phyloP scores from a whole-genome alignment of 2,888 invertebrate species.

The Hyles lineata region DNA sequence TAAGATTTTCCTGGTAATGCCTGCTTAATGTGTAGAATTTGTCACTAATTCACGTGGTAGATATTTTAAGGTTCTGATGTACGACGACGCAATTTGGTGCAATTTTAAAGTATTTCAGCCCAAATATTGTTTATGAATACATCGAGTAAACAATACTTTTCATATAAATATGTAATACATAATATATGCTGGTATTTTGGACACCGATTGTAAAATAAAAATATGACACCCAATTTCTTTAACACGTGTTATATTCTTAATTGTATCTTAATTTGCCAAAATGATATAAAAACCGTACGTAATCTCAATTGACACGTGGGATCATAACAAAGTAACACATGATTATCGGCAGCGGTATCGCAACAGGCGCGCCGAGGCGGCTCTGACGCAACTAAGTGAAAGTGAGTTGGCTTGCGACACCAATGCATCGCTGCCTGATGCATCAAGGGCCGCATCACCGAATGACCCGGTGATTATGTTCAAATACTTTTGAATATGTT shows the following conservation, averaged over 20 bases:
- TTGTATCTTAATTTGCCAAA: neutral
- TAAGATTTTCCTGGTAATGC: too few species aligned
- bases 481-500: constrained; percentile 1
- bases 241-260: neutral
- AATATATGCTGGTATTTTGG: too few species aligned
- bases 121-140: too few species aligned
- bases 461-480: constrained; percentile 44
- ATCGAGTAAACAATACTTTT: too few species aligned
- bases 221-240: neutral
- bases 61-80: too few species aligned
- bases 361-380: constrained; percentile 47
- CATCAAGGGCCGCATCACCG: constrained; percentile 62
- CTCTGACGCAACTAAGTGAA: constrained; percentile 76
- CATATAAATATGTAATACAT: too few species aligned
- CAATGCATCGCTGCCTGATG: constrained; percentile 73
- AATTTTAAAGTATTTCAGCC: too few species aligned
- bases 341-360: constrained; percentile 58
- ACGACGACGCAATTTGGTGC: too few species aligned
- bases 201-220: too few species aligned
- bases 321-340: constrained; percentile 50
- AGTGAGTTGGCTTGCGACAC: constrained; percentile 75
- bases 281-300: neutral
- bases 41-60: too few species aligned
- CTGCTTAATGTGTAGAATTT: too few species aligned
- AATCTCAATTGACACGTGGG: constrained; percentile 36